These are phyloP conservation scores for Microcebus tavaratra DNA, from an alignment of 2,113 vertebrate species.

Conservation along the genomic window DNA sequence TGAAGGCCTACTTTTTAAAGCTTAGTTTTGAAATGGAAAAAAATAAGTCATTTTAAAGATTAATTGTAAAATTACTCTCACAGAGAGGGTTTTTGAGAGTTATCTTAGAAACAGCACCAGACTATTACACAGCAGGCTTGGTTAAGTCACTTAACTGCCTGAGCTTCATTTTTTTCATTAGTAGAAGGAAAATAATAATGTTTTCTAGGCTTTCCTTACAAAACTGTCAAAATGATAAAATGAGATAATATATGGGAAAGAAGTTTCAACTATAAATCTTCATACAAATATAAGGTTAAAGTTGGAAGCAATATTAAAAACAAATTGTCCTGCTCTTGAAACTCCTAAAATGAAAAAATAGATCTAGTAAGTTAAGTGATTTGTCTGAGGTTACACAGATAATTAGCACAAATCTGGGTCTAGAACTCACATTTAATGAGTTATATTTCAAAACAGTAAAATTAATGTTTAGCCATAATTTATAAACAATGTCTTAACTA, in stretches of 20 bases:
- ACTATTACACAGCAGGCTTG: background rate
- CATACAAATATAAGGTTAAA: slow-evolving; percentile 43
- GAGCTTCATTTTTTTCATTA: slow-evolving; percentile 28
- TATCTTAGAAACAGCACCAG: background rate
- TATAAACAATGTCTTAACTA: slow-evolving; percentile 24
- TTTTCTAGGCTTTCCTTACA: slow-evolving; percentile 11
- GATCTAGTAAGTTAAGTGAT: slow-evolving; percentile 8
- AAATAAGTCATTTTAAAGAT: slow-evolving; percentile 9
- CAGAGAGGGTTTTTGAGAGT: background rate
- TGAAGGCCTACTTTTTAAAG: background rate
- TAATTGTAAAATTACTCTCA: background rate
- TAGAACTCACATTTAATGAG: background rate
- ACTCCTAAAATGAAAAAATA: slow-evolving; percentile 50
- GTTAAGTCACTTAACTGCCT: slow-evolving; percentile 18
- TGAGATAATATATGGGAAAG: slow-evolving; percentile 36
- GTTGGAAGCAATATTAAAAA: slow-evolving; percentile 22
- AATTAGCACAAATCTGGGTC: background rate
- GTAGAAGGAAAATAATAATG: slow-evolving; percentile 34
- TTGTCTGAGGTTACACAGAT: background rate
- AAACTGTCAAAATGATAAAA: slow-evolving; percentile 60
- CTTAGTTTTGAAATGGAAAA: slow-evolving; percentile 38
- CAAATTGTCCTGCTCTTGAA: slow-evolving; percentile 39
- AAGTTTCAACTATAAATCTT: slow-evolving; percentile 64
- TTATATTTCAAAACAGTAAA: slow-evolving; percentile 13
- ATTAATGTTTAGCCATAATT: slow-evolving; percentile 42